Evolutionary conservation across 2,797 vertebrate species (phyloP).

Genomic region (Philypnodon macrostomus): DNA sequence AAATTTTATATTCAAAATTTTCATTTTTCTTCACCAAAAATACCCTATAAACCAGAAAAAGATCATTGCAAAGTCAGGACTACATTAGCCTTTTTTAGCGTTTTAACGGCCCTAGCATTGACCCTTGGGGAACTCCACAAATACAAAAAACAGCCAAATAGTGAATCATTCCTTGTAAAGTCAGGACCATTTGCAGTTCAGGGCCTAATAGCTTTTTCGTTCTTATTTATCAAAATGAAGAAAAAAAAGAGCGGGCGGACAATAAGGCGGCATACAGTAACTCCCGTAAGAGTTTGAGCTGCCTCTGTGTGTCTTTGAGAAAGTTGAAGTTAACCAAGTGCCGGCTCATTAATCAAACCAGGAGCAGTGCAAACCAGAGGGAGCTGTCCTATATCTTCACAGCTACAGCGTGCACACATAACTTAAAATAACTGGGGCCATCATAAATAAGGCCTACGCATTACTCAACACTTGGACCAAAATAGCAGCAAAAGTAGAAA

Average conservation of each 20-base stretch:
- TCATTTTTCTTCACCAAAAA: too few relatives aligned
- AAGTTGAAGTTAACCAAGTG: slow-evolving; percentile 60
- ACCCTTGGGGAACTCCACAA: too few relatives aligned
- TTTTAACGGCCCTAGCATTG: too few relatives aligned
- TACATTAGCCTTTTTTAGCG: too few relatives aligned
- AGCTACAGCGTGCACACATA: slow-evolving; percentile 30
- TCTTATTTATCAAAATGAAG: slow-evolving; percentile 26
- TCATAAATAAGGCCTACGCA: slow-evolving; percentile 55
- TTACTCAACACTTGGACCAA: slow-evolving; percentile 46
- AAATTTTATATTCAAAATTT: too few relatives aligned
- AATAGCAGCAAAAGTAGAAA: slow-evolving; percentile 22
- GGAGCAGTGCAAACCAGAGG: slow-evolving; percentile 60
- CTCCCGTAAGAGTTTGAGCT: slow-evolving; percentile 58
- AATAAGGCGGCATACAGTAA: slow-evolving; percentile 79
- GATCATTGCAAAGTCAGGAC: too few relatives aligned
- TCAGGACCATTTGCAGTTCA: slow-evolving; percentile 13
- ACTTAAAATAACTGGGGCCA: slow-evolving; percentile 58
- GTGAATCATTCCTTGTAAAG: slow-evolving; percentile 11
- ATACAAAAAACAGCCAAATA: background rate
- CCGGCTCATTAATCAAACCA: slow-evolving; percentile 73
- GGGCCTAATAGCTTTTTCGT: slow-evolving; percentile 12
- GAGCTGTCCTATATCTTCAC: slow-evolving; percentile 72
- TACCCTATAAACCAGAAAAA: too few relatives aligned
- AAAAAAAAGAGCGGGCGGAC: slow-evolving; percentile 37
- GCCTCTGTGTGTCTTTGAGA: slow-evolving; percentile 43